phyloP scores from a whole-genome alignment of 2,113 vertebrate genomes.

The Tragelaphus imberbis region DNA sequence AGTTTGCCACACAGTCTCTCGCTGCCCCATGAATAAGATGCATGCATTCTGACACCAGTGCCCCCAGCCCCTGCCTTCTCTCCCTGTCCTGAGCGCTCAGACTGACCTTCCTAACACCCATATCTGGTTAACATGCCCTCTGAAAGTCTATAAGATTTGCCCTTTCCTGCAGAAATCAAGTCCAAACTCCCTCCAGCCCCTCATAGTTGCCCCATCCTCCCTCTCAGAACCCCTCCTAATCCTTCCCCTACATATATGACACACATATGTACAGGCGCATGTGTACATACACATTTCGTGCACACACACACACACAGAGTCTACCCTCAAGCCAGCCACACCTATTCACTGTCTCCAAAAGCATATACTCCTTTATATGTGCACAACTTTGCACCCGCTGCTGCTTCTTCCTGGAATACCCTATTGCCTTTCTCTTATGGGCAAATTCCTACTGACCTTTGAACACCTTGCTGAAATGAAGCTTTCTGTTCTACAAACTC shows the following conservation, averaged over 20 bases:
- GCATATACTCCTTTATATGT: neutral
- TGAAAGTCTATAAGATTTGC: neutral
- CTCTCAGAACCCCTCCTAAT: neutral
- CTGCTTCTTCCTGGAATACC: neutral
- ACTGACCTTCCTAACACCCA: neutral
- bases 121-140: neutral
- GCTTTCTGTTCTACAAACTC: neutral
- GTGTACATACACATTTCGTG: neutral
- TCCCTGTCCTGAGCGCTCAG: neutral
- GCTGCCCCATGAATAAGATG: neutral
- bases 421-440: neutral
- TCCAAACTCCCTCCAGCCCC: neutral
- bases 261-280: fast-evolving
- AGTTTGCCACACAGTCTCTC: too few species aligned
- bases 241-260: neutral
- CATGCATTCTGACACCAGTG: neutral
- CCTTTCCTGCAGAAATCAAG: neutral
- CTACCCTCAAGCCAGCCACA: neutral
- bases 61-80: neutral
- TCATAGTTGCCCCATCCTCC: neutral
- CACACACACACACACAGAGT: fast-evolving
- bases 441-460: neutral
- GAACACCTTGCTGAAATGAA: neutral
- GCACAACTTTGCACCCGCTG: neutral
- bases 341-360: neutral